These are phyloP conservation scores for Menidia beryllina DNA, from an alignment of 2,113 vertebrate genomes.

Conservation along the genomic window DNA sequence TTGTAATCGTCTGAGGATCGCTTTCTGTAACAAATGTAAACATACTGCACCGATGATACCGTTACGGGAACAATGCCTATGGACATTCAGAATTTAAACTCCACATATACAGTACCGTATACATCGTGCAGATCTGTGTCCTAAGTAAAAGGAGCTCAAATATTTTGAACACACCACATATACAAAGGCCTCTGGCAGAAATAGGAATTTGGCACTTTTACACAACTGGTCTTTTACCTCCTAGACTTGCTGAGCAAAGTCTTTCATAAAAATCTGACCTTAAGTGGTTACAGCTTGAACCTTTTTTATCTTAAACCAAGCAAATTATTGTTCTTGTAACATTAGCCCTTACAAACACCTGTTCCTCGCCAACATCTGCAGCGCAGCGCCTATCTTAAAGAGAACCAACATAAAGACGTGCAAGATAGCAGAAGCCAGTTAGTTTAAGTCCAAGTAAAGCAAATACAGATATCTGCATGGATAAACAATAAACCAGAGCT, in stretches of 20 bases:
- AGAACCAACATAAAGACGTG: slow-evolving; percentile 8
- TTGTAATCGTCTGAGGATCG: slow-evolving; percentile 29
- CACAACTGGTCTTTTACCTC: slow-evolving; percentile 27
- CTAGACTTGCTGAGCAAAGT: background rate
- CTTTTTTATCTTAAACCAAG: slow-evolving; percentile 2
- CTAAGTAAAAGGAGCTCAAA: slow-evolving; percentile 27
- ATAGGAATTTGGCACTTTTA: slow-evolving; percentile 64
- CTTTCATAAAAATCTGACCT: slow-evolving; percentile 17
- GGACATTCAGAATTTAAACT: slow-evolving; percentile 45
- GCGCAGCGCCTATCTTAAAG: slow-evolving; percentile 25
- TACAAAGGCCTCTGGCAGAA: slow-evolving; percentile 58
- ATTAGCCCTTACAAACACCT: slow-evolving; percentile 75
- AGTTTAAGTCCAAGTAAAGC: background rate
- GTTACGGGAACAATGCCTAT: slow-evolving; percentile 33
- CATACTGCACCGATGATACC: slow-evolving; percentile 44
- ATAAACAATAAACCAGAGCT: background rate
- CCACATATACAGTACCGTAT: slow-evolving; percentile 16
- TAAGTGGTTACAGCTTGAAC: slow-evolving; percentile 17
- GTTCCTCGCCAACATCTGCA: slow-evolving; percentile 27
- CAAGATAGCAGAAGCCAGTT: background rate
- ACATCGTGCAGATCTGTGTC: slow-evolving; percentile 14
- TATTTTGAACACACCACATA: slow-evolving; percentile 26
- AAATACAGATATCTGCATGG: background rate
- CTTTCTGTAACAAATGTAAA: slow-evolving; percentile 63
- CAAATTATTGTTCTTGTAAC: slow-evolving; percentile 18